A percentile compares a stretch with the other conserved stretches of the same genome.
phyloP scores from a whole-genome alignment of 2,797 vertebrate genomes.

The Borostomias antarcticus region DNA sequence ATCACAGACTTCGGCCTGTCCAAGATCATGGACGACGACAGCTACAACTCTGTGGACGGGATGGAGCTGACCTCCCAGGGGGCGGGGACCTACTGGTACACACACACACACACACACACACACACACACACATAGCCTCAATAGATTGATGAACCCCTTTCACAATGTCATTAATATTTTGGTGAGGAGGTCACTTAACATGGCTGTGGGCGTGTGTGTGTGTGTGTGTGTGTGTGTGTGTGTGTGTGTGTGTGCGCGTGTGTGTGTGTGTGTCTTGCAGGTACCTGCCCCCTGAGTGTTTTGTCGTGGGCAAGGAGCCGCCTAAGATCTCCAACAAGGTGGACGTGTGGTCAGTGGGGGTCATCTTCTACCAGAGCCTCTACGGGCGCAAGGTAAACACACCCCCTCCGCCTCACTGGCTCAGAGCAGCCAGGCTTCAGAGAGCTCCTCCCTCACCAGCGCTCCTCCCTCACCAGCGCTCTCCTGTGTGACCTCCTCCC shows the following conservation, averaged over 20 bases:
- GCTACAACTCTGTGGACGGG: slow-evolving; percentile 92
- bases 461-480: too few species aligned
- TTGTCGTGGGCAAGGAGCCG: slow-evolving; percentile 93
- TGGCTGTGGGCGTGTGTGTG: neutral
- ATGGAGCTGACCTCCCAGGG: slow-evolving; percentile 96
- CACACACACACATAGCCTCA: neutral
- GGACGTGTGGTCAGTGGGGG: slow-evolving; percentile 95
- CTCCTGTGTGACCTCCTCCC: neutral
- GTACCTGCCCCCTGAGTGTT: slow-evolving; percentile 97
- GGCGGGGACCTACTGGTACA: slow-evolving; percentile 93
- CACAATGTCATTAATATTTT: neutral
- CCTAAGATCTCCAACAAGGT: slow-evolving; percentile 98
- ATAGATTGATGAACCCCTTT: neutral
- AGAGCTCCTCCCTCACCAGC: neutral
- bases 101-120: neutral
- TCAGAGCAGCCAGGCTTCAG: neutral
- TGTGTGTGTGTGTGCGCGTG: neutral
- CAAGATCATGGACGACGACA: slow-evolving; percentile 97
- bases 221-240: slow-evolving; percentile 17
- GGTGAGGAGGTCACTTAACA: too few species aligned
- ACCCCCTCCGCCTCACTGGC: neutral
- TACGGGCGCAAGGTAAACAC: slow-evolving; percentile 92
- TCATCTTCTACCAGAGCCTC: slow-evolving; percentile 97
- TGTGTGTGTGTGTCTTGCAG: slow-evolving; percentile 61
- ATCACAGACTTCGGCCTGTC: slow-evolving; percentile 97